Evolutionary conservation across 23 tunicate species (phyloP).

Genomic region (Clavelina lepadiformis): DNA sequence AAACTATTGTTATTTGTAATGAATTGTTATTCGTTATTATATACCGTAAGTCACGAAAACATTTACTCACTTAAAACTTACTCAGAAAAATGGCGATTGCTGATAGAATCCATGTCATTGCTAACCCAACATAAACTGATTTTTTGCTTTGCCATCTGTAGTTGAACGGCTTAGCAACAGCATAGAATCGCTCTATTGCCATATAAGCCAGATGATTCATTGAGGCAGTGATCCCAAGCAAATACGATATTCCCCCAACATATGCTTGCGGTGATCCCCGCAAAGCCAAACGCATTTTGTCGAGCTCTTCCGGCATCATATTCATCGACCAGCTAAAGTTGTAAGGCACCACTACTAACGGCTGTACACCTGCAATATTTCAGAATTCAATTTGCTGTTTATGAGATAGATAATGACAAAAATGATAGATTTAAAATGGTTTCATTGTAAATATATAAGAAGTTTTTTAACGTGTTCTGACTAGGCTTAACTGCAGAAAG

Average conservation of each 20-base stretch:
- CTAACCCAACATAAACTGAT: not conserved
- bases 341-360: slow-evolving; percentile 17
- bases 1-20: too few relatives aligned
- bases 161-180: not conserved
- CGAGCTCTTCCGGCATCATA: slow-evolving; percentile 14
- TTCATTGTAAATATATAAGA: not conserved
- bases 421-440: not conserved
- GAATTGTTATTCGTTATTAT: too few relatives aligned
- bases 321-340: slow-evolving; percentile 26
- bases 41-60: too few relatives aligned
- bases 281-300: not conserved
- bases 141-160: not conserved
- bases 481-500: not conserved
- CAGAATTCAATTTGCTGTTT: too few relatives aligned
- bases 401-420: not conserved
- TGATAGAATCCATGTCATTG: not conserved
- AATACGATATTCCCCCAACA: not conserved
- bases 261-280: not conserved
- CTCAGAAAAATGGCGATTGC: too few relatives aligned
- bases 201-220: slow-evolving; percentile 1
- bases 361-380: slow-evolving; percentile 25
- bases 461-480: too few relatives aligned
- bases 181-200: not conserved
- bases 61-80: too few relatives aligned
- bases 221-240: slow-evolving; percentile 3